Evolutionary conservation across 1,140 invertebrate species (phyloP), one percentile per base, ranked within the genome.

Genomic region (Drosophila arizonae): DNA sequence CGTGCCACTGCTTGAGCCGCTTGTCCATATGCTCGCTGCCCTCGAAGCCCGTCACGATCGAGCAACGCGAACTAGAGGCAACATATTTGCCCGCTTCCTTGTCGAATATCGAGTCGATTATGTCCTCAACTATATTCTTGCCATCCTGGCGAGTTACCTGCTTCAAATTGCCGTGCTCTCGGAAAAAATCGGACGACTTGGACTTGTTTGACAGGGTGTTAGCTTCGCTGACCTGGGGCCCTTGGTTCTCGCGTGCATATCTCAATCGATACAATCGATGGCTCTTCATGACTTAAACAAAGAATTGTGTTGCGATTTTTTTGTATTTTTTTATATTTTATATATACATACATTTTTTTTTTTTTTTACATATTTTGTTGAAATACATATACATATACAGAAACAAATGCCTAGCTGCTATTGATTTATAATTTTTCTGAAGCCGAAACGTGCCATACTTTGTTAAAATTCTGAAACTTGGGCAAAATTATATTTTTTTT

Each of bases 1-100:
- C 24, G 46, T 88, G 66, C 90, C 90, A 91, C 3, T 55, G 50
- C 58, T 80, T 74, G 1, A 91, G 58, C 0, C 90, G 90, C 0
- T 57, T 69, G 13, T 91, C 90, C 71, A 88, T 73, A n/a, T 67
- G 56, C 52, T 72, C 48, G 0, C 67, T 81, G 0, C 58, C 46
- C 10, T n/a, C 6, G 0, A 77, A 21, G 0, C 3, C 4, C 11
- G 13, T 6, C 51, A 0, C 3, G 28, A 71, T 30, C 70, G 57
- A 15, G 8, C 8, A 21, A 2, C 41, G n/a, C 10, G 76, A 64
- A 4, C 68, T 79, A 1, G 85, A 73, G 4, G 15, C 43, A 46
- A 9, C n/a, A 28, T 10, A 2, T 43, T 52, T 3, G 8, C 15
- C 8, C 0, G 3, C 77, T 76, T 0, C 0, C 0, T 21, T 60